Evolutionary conservation across 2,888 invertebrate genomes (phyloP), one percentile per base, ranked within the genome.

Genomic region (Megastigmus dorsalis): DNA sequence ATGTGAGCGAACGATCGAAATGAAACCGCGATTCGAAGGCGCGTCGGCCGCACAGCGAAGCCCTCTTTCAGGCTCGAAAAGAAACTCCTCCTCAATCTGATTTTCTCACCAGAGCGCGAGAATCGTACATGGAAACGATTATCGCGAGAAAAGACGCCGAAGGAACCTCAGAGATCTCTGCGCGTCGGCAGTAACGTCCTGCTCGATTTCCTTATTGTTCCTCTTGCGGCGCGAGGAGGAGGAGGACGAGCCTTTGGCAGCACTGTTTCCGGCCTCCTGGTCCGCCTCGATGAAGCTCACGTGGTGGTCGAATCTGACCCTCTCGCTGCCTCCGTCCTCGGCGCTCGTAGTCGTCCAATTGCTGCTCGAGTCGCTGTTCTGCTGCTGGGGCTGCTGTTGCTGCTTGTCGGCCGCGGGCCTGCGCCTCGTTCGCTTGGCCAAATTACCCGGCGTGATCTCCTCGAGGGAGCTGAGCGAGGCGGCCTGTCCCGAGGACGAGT

Each of bases 291-390:
- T 90, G 82, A 91, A 90, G 80, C 91, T 92, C 72, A 92, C 91
- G 78, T 91, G 91, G 83, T 92, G 92, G 81, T 92, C 92, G 82
- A 92, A 92, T 68, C 92, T 89, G 1, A 92, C 92, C n/a, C 92
- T 88, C 82, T 92, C 92, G 0, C 91, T 92, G 30, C 89, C 89
- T 70, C 91, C 90, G 72, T 91, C 91, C 78, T 91, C 91, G 6
- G 87, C 87, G 59, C 84, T 84, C 10, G 84, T 84, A 84, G 86
- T 84, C 5, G 84, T 84, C n/a, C 79, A 79, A 43, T 87, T 88
- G 76, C 85, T 86, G 66, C 85, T 84, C 2, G 81, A 80, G 50
- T 88, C 88, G 76, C 86, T 86, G n/a, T 15, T 48, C 84, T 84
- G 10, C 83, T 86, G 60, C 88, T 88, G 71, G 87, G 88, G 18